phyloP scores from a whole-genome alignment of 2,797 vertebrate genomes.

The Lutjanus campechanus region DNA sequence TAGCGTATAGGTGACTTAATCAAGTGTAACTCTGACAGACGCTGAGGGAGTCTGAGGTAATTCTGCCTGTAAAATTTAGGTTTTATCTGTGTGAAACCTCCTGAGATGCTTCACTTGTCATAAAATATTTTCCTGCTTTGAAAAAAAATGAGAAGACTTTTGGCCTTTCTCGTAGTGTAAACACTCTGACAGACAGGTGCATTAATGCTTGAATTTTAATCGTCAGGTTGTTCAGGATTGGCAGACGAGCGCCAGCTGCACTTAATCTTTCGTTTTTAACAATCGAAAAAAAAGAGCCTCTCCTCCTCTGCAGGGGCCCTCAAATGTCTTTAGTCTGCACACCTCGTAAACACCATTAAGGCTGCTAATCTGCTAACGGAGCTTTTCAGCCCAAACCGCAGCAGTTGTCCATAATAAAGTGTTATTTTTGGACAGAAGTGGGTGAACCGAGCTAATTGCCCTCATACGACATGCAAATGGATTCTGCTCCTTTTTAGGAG shows the following conservation, averaged over 20 bases:
- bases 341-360: conserved; percentile 36
- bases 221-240: conserved; percentile 5
- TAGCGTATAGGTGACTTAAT: conserved; percentile 38
- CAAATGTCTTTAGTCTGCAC: conserved; percentile 36
- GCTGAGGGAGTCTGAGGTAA: conserved; percentile 2
- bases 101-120: not conserved
- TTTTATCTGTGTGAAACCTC: conserved; percentile 7
- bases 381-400: conserved; percentile 30
- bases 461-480: conserved; percentile 52
- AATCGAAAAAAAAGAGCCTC: not conserved
- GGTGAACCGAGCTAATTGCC: conserved; percentile 28
- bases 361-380: conserved; percentile 53
- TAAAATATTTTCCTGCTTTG: not conserved
- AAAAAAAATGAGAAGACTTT: not conserved
- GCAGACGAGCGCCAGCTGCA: conserved; percentile 14
- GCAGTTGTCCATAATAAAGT: conserved; percentile 35
- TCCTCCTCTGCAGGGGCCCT: conserved; percentile 18
- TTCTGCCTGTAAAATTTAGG: not conserved
- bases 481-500: conserved; percentile 20
- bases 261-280: conserved; percentile 7
- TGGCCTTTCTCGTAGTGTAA: not conserved
- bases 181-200: not conserved
- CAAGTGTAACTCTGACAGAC: conserved; percentile 16
- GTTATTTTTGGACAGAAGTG: conserved; percentile 38
- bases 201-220: conserved; percentile 5